phyloP scores from a whole-genome alignment of 2,888 invertebrate species.

The Nemurella pictetii region DNA sequence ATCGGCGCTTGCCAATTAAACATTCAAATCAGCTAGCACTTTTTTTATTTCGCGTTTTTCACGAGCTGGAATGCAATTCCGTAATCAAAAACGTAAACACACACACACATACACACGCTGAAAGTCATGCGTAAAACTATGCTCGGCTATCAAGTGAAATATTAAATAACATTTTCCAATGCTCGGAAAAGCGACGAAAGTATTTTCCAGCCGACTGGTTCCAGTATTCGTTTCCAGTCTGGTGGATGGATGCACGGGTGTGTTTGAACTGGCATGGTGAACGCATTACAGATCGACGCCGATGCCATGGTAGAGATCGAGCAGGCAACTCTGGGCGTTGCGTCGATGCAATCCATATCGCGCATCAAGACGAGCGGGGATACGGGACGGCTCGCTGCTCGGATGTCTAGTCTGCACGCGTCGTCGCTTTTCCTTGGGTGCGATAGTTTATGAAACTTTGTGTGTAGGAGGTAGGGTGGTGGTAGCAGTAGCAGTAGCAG shows the following conservation, averaged over 20 bases:
- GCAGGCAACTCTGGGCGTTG: neutral
- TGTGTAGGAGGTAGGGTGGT: no score
- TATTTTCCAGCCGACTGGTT: constrained; percentile 9
- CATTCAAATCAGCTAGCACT: neutral
- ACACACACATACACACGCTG: neutral
- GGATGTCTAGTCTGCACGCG: neutral
- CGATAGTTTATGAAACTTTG: no score
- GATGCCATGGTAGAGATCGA: neutral
- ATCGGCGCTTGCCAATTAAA: neutral
- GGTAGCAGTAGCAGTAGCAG: no score
- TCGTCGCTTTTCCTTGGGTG: neutral
- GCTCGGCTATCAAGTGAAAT: neutral
- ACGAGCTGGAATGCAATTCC: neutral
- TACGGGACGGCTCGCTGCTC: neutral
- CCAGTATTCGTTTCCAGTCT: constrained; percentile 12
- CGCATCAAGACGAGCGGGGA: neutral
- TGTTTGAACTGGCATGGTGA: neutral
- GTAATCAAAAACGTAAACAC: neutral
- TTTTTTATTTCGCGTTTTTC: neutral
- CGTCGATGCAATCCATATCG: constrained; percentile 3
- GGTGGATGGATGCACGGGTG: neutral
- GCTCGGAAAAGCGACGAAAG: constrained; percentile 10
- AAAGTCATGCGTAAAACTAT: neutral
- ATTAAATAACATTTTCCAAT: neutral
- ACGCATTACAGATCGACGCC: neutral